These are phyloP conservation scores for Phocides pigmalion DNA, from an alignment of 1,140 invertebrate genomes.

Conservation along the genomic window DNA sequence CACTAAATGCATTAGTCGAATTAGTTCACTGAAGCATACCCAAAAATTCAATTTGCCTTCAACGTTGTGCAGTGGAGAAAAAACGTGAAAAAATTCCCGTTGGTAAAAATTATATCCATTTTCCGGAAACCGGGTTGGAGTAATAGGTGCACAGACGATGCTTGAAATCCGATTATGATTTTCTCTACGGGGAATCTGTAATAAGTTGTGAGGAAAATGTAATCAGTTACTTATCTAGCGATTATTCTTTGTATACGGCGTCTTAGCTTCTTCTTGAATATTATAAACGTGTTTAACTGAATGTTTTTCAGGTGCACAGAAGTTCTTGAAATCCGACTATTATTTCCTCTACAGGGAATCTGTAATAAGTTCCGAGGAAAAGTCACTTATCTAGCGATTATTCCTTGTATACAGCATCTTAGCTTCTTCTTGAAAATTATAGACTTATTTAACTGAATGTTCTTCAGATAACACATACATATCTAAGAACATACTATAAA, in stretches of 20 bases:
- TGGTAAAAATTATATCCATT: constrained; percentile 77
- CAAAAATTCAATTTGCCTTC: constrained; percentile 80
- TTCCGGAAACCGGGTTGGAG: constrained; percentile 54
- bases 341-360: constrained; percentile 55
- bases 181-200: constrained; percentile 55
- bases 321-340: constrained; percentile 72
- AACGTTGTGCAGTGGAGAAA: constrained; percentile 59
- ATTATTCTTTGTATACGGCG: neutral
- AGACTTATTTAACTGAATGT: too few relatives aligned
- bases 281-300: too few relatives aligned
- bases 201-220: constrained; percentile 38
- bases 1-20: constrained; percentile 76
- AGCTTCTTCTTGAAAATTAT: neutral
- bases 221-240: constrained; percentile 1
- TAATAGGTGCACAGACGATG: constrained; percentile 59
- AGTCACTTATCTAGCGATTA: neutral
- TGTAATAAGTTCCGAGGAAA: constrained; percentile 44
- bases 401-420: neutral
- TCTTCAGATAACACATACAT: too few relatives aligned
- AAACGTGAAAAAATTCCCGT: constrained; percentile 51
- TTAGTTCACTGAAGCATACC: constrained; percentile 74
- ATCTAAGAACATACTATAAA: too few relatives aligned
- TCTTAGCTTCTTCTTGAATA: neutral
- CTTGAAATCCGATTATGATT: constrained; percentile 71
- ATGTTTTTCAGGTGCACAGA: constrained; percentile 52